These are phyloP conservation scores for Apaloderma vittatum DNA, from an alignment of 2,113 vertebrate species.

Conservation along the genomic window DNA sequence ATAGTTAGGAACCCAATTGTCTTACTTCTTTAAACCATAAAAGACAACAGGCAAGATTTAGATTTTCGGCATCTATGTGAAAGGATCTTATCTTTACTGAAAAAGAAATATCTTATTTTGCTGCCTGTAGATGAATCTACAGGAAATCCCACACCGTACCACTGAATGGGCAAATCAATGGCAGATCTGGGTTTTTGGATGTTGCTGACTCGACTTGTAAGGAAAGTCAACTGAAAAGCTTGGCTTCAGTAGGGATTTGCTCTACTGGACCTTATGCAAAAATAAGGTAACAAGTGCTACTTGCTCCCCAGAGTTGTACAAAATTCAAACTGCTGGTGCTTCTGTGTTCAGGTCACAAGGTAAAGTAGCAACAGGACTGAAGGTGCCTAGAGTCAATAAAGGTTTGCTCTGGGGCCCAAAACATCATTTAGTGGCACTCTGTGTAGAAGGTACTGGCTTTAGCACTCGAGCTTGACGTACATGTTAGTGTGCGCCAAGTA, in stretches of 20 bases:
- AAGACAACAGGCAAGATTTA: not conserved
- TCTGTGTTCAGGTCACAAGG: not conserved
- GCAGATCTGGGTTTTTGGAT: not conserved
- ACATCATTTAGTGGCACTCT: not conserved
- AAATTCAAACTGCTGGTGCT: not conserved
- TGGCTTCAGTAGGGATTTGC: not conserved
- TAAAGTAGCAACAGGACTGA: not conserved
- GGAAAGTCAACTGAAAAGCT: not conserved
- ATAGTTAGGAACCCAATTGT: not conserved
- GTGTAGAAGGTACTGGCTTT: not conserved
- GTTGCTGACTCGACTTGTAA: not conserved
- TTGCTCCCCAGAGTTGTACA: not conserved
- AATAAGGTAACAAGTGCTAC: not conserved
- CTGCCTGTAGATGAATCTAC: not conserved
- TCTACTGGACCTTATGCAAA: not conserved
- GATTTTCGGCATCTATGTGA: not conserved
- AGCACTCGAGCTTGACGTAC: not conserved
- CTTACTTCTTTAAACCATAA: not conserved
- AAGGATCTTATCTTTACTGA: not conserved
- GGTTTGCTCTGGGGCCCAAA: not conserved
- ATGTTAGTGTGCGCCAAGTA: fast-evolving
- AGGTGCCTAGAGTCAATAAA: not conserved
- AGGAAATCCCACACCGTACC: not conserved
- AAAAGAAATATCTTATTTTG: not conserved
- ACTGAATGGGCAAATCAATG: not conserved